Conservation (phyloP, 2,113 vertebrate genomes). For the Nerophis lumbriciformis region DNA sequence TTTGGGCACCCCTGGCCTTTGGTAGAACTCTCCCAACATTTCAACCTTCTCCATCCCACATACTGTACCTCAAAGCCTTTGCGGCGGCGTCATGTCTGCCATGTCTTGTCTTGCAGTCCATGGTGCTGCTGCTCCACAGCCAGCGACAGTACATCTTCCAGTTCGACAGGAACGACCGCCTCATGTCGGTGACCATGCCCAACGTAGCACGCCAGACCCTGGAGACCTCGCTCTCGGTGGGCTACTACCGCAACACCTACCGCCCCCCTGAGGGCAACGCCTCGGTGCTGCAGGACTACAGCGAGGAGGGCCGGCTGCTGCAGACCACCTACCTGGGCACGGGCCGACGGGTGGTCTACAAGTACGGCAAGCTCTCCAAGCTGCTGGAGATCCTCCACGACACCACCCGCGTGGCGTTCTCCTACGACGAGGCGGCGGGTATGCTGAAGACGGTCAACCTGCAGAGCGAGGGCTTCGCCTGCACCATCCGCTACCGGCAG, state of each 20-base stretch:
- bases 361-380: constrained; percentile 90
- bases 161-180: constrained; percentile 92
- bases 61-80: too few species aligned
- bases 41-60: too few species aligned
- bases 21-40: too few species aligned
- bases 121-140: constrained; percentile 95
- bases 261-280: constrained; percentile 89
- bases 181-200: constrained; percentile 96
- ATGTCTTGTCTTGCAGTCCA: constrained; percentile 75
- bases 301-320: constrained; percentile 85
- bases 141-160: constrained; percentile 98
- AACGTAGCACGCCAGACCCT: constrained; percentile 91
- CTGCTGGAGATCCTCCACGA: constrained; percentile 92
- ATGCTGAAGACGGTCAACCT: constrained; percentile 94
- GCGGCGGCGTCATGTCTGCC: constrained; percentile 18
- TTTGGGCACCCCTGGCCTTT: too few species aligned
- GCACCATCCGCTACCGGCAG: constrained; percentile 93
- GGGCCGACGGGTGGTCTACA: constrained; percentile 88
- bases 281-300: constrained; percentile 93
- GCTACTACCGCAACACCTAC: constrained; percentile 96
- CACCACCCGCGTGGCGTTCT: constrained; percentile 89
- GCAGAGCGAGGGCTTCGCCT: constrained; percentile 92
- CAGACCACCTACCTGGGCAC: constrained; percentile 90
- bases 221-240: constrained; percentile 91
- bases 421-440: constrained; percentile 87